Base-by-base conservation (phyloP, 2,888 invertebrate species). In the Pteria penguin region DNA sequence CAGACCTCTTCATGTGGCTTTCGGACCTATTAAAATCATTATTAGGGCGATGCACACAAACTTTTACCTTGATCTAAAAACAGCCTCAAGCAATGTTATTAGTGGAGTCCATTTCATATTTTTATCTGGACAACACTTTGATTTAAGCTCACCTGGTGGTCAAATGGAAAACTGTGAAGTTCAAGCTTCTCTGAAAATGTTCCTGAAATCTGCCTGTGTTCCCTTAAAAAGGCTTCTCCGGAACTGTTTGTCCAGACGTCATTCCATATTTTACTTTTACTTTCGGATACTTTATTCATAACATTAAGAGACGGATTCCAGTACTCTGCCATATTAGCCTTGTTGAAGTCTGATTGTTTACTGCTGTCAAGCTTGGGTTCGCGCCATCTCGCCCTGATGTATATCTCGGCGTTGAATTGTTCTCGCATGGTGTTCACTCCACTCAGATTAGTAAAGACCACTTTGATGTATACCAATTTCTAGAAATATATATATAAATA, bases 371-470 rank as follows among this genome's bases (percentile, higher is more conserved):
- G 84, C 2, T 81, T 60, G 1, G 88, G 87, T 78, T 91, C 91
- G 29, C 89, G 75, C 91, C 91, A 91, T 75, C 89, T 85, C 8
- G 88, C 90, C 78, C 89, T 87, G 27, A 91, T 84, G 78, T 88
- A 88, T 1, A 90, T 85, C 63, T 90, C 90, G 1, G 89, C 91
- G 36, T 82, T 80, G 72, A 89, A 91, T 36, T 88, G 86, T 78
- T 91, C 91, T 72, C 90, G 89, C 22, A 90, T 82, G 5, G 91
- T 91, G 76, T 90, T 88, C n/a, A 91, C 90, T 68, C 90, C 90
- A n/a, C 89, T 89, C 54, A 91, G 84, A 76, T 91, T 91, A 52
- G 90, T 82, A 77, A 90, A 91, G 1, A 89, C 88, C 4, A 87
- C 85, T 58, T 88, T 82, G n/a, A 89, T 79, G 70, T 81, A 87